Base-by-base conservation (phyloP, 53 echinoderm and acorn worm genomes). In the Holothuria scabra region DNA sequence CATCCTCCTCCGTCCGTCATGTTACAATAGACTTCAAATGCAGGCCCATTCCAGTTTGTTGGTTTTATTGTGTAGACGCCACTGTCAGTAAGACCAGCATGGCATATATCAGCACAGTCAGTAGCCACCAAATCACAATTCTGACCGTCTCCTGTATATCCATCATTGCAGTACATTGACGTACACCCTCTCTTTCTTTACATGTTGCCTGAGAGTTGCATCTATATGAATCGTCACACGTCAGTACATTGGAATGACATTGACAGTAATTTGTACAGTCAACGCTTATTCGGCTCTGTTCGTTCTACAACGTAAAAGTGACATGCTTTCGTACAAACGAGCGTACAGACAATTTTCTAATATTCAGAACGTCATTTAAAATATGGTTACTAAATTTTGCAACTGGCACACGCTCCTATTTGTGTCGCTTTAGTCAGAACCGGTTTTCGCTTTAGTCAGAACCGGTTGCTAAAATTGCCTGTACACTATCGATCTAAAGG, bases 1-100 rank as follows among this genome's bases (percentile, higher is more conserved):
- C 67, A 67, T 29, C 67, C 67, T 28, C 67, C 67, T 67, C 67
- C 67, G 32, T 67, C 67, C 10, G 33, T 28, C 67, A 67, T 67
- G 67, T 67, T 67, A 29, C 67, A 67, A 34, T 32, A 67, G 12
- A 67, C 67, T 11, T 67, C 67, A 22, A 67, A 67, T 31, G 35
- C 4, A 32, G 67, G 34, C 2, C 67, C 35, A 6, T 31, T 5
- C 67, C 67, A 67, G 20, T 34, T 34, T 30, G 67, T 32, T 28
- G 67, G 67, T 22, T 67, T 12, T 2, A 67, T 67, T 8, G 6
- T 67, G 33, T 67, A 67, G 14, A 67, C 34, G 14, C 67, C 67
- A 20, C 29, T 67, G 29, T 67, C 32, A 12, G 16, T 32, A 18
- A 16, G 2, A 12, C 67, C 67, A 67, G 30, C 67, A 10, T 67